Evolutionary conservation across 2,888 invertebrate genomes (phyloP).

Genomic region (Rapana venosa): DNA sequence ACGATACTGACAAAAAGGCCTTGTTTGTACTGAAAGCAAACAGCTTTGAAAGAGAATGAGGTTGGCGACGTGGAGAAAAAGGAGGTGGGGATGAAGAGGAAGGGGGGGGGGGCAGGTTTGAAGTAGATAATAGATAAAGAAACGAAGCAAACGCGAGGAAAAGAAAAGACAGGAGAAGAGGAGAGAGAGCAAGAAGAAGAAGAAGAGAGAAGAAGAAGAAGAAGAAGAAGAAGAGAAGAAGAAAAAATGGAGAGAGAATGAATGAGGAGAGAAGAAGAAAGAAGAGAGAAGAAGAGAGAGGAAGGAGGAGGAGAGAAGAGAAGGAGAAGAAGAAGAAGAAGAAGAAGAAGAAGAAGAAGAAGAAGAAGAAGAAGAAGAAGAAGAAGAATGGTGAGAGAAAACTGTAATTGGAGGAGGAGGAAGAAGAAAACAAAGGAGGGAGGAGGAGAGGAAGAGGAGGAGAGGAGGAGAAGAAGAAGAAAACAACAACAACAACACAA

Average conservation of each 20-base stretch:
- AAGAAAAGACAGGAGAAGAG: not conserved
- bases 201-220: constrained; percentile 34
- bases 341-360: not conserved
- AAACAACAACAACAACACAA: not conserved
- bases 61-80: not conserved
- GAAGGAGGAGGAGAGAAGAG: not conserved
- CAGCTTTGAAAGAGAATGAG: too few species aligned
- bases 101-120: not conserved
- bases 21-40: too few species aligned
- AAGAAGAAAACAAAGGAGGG: not conserved
- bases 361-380: not conserved
- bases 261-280: not conserved
- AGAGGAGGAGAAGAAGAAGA: not conserved
- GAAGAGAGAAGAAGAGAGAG: not conserved
- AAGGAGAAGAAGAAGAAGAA: not conserved
- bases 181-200: constrained; percentile 20
- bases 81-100: not conserved
- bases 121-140: not conserved
- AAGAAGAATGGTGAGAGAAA: not conserved
- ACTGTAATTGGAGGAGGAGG: not conserved
- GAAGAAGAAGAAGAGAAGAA: constrained; percentile 22
- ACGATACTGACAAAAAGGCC: too few species aligned
- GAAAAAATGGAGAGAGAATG: not conserved
- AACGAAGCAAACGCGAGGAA: not conserved
- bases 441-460: constrained; percentile 1